Conservation (phyloP, 2,888 invertebrate genomes). For the Nephrotoma appendiculata region DNA sequence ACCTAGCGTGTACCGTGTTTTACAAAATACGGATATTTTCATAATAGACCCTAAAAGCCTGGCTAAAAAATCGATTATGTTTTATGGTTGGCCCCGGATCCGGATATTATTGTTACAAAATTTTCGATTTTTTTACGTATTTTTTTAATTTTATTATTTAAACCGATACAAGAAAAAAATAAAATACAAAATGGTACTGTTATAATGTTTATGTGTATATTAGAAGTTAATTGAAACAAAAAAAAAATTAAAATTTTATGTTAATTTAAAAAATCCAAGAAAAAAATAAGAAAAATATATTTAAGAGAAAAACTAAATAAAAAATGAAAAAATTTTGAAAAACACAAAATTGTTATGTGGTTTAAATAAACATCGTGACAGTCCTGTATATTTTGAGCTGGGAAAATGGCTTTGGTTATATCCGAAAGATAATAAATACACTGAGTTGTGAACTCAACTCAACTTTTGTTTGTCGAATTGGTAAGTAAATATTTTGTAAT, state of each 20-base stretch:
- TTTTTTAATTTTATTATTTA: background rate
- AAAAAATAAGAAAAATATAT: background rate
- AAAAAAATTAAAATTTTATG: background rate
- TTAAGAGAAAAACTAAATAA: background rate
- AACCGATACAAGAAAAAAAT: background rate
- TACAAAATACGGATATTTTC: no score
- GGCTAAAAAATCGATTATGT: background rate
- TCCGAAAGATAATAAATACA: no score
- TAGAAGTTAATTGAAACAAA: background rate
- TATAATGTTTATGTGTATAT: background rate
- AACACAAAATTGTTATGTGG: background rate
- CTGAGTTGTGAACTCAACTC: no score
- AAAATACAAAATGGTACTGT: background rate
- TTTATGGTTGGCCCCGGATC: background rate
- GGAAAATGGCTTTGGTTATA: no score
- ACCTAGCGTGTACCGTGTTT: no score
- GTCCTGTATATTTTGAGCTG: no score
- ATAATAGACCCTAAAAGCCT: no score
- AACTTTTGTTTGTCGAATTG: no score
- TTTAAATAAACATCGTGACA: no score
- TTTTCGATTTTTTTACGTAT: background rate
- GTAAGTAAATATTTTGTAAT: no score
- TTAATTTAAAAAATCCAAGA: background rate
- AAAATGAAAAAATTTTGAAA: background rate
- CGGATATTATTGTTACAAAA: background rate